Percentiles rank a stretch among this genome's conserved stretches.
phyloP scores from a whole-genome alignment of 2,113 vertebrate genomes.

The Trinectes maculatus region DNA sequence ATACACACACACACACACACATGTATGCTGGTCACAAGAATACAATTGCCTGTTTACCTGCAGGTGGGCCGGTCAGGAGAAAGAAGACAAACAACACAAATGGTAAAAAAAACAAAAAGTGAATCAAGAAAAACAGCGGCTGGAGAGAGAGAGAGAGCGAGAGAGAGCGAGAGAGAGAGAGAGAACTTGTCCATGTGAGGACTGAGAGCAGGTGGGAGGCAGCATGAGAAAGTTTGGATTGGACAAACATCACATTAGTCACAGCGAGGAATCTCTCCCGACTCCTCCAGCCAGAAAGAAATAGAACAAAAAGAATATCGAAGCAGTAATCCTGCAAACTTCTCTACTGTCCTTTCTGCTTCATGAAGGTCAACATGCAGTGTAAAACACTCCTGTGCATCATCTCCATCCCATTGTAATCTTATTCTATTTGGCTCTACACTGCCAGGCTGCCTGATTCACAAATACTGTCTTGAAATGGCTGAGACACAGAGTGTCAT shows the following conservation, averaged over 20 bases:
- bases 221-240: constrained; percentile 69
- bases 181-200: constrained; percentile 20
- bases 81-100: constrained; percentile 61
- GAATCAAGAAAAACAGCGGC: constrained; percentile 41
- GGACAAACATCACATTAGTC: constrained; percentile 75
- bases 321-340: constrained; percentile 70
- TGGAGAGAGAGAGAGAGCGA: constrained; percentile 40
- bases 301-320: constrained; percentile 68
- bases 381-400: constrained; percentile 37
- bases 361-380: constrained; percentile 63
- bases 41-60: constrained; percentile 69
- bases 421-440: constrained; percentile 18
- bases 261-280: constrained; percentile 63
- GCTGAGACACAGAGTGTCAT: too few relatives aligned
- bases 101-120: constrained; percentile 42
- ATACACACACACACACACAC: constrained; percentile 41
- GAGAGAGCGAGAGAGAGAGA: constrained; percentile 21
- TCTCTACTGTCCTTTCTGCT: constrained; percentile 66
- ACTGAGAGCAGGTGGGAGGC: constrained; percentile 38
- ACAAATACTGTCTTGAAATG: constrained; percentile 14
- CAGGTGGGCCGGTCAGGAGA: constrained; percentile 61
- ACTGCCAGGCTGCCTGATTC: background rate
- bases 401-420: constrained; percentile 11
- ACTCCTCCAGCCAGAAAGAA: constrained; percentile 50
- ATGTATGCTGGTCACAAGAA: constrained; percentile 53